Evolutionary conservation across 2,113 vertebrate species (phyloP), one percentile per base, ranked within the genome.

Genomic region (Panthera leo): DNA sequence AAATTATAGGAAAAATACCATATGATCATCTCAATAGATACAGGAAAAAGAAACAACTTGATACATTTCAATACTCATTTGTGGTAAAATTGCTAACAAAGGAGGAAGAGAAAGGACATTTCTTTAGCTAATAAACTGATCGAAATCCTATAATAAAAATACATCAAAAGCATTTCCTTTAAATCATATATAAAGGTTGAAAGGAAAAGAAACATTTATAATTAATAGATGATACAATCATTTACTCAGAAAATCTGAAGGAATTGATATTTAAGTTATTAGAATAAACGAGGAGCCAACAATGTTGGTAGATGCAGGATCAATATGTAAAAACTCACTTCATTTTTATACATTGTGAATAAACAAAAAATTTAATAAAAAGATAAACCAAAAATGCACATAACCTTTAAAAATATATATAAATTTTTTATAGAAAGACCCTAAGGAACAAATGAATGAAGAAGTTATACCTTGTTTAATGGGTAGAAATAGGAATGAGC

Each of bases 181-280:
- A 86, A 79, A 39, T 71, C 9, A 39, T 45, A 85, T 53, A 4
- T 51, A 80, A 94, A 29, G 2, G 48, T 25, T 83, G 25, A 68
- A 87, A 94, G 82, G 27, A 48, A 87, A 79, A 83, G 23, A 39
- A 16, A 92, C 75, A 18, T 73, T 84, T 85, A 68, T 94, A 89
- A 85, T 15, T 68, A 39, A 85, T 29, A 80, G n/a, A 45, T 85
- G 65, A 85, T 89, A 51, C 15, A 63, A 51, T 89, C 58, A 85
- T 91, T 27, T 83, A 36, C 29, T 3, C 48, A 65, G 79, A 89
- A 58, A 91, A 85, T 76, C 6, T 19, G 68, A 90, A 93, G 61
- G 34, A 78, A 63, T 19, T 65, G 61, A 42, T 61, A 73, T 75
- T 90, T 39, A 61, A 63, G 39, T 93, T 91, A 88, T 70, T 45